Percentiles rank a stretch among this genome's conserved stretches.
phyloP scores from a whole-genome alignment of 2,797 vertebrate genomes.

The Pantherophis vulpinus region DNA sequence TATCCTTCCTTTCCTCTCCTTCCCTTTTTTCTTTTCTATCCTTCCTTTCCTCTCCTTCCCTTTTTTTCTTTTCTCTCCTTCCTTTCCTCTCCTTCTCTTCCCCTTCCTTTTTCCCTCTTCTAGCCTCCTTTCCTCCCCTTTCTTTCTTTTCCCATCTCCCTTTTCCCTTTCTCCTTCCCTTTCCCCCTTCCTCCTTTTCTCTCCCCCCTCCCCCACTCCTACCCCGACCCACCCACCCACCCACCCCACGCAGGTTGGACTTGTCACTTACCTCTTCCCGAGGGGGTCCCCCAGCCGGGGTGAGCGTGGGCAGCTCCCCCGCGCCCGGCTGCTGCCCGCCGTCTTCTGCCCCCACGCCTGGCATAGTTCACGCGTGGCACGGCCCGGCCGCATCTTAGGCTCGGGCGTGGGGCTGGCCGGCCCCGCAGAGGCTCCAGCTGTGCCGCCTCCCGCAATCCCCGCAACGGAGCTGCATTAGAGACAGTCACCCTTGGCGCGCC shows the following conservation, averaged over 20 bases:
- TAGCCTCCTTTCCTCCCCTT: no score
- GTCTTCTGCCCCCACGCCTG: not conserved
- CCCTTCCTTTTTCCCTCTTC: accelerated
- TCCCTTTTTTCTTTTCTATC: no score
- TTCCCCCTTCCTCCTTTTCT: not conserved
- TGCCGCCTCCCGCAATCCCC: not conserved
- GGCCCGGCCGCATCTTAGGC: slow-evolving; percentile 15
- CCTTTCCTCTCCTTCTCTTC: no score
- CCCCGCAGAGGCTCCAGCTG: not conserved
- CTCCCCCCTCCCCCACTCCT: no score
- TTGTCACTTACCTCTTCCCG: slow-evolving; percentile 12
- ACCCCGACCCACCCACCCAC: accelerated
- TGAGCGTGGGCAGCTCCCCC: slow-evolving; percentile 25
- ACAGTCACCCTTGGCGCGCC: not conserved
- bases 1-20: no score
- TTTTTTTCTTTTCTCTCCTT: no score
- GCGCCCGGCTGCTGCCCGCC: slow-evolving; percentile 15
- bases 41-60: no score
- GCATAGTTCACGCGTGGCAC: slow-evolving; percentile 11
- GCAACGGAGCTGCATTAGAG: not conserved
- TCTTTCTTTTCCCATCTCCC: no score
- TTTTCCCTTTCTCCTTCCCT: no score
- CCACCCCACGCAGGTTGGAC: not conserved
- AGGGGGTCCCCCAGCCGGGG: slow-evolving; percentile 23
- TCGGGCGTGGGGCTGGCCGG: not conserved